Evolutionary conservation across 2,888 invertebrate species (phyloP).

Genomic region (Diplazon laetatorius): DNA sequence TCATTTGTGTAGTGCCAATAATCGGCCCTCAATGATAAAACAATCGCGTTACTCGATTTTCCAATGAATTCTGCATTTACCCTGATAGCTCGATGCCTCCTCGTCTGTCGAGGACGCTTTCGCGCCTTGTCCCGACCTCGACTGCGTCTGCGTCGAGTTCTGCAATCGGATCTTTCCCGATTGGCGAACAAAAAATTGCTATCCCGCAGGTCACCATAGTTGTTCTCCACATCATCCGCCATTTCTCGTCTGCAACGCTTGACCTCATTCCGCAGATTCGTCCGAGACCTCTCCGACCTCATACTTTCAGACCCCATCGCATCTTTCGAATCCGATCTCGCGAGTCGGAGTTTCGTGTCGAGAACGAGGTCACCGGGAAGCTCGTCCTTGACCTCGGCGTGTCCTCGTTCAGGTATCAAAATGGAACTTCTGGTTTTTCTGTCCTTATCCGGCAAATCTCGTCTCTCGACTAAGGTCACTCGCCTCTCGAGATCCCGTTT

Average conservation of each 20-base stretch:
- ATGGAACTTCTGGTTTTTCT: slow-evolving; percentile 54
- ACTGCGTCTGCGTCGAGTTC: slow-evolving; percentile 47
- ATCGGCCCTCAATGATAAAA: no score
- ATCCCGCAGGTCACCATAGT: slow-evolving; percentile 49
- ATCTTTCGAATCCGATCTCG: slow-evolving; percentile 34
- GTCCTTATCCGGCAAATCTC: slow-evolving; percentile 26
- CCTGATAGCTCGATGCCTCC: slow-evolving; percentile 52
- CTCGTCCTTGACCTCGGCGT: slow-evolving; percentile 58
- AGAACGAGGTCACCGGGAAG: slow-evolving; percentile 53
- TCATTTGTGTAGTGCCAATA: no score
- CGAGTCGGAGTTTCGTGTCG: slow-evolving; percentile 57
- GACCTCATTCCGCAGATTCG: background rate
- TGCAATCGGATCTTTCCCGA: slow-evolving; percentile 49
- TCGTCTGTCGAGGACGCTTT: slow-evolving; percentile 33
- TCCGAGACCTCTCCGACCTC: slow-evolving; percentile 27
- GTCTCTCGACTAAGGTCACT: slow-evolving; percentile 60
- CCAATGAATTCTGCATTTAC: slow-evolving; percentile 41
- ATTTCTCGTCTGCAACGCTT: slow-evolving; percentile 47
- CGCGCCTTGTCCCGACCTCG: slow-evolving; percentile 17
- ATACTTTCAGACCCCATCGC: background rate
- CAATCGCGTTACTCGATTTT: no score
- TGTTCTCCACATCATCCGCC: slow-evolving; percentile 48
- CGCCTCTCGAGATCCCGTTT: slow-evolving; percentile 61
- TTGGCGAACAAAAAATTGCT: slow-evolving; percentile 55
- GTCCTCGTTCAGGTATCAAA: slow-evolving; percentile 61